Evolutionary conservation across 2,113 vertebrate species (phyloP).

Genomic region (Crypturellus undulatus): DNA sequence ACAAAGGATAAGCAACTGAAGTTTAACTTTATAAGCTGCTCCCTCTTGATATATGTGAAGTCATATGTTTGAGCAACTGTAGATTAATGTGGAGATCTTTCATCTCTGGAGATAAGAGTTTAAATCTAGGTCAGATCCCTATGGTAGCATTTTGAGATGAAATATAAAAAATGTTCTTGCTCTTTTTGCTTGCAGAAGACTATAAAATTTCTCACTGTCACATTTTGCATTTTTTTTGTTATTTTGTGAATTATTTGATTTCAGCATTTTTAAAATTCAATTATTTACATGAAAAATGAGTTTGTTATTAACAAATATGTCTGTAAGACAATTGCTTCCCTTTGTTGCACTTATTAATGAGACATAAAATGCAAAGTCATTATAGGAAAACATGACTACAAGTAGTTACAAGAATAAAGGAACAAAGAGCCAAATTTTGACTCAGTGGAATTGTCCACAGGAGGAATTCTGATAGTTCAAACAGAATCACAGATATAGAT

Average conservation of each 20-base stretch:
- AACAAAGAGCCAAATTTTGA: background rate
- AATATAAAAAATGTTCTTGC: background rate
- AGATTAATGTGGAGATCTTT: slow-evolving; percentile 57
- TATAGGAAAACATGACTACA: background rate
- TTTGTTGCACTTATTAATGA: background rate
- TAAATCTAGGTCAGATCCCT: slow-evolving; percentile 67
- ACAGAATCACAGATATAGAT: background rate
- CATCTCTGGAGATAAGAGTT: slow-evolving; percentile 58
- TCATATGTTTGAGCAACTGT: slow-evolving; percentile 51
- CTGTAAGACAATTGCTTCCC: background rate
- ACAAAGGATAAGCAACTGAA: slow-evolving; percentile 70
- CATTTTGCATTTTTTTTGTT: background rate
- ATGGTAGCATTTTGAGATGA: background rate
- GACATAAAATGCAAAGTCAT: background rate
- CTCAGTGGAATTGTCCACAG: background rate
- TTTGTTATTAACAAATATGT: background rate
- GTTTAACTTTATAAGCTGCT: slow-evolving; percentile 71
- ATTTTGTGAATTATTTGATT: background rate
- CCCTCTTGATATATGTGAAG: slow-evolving; percentile 51
- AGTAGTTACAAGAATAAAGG: background rate
- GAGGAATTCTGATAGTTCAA: background rate
- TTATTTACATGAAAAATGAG: background rate
- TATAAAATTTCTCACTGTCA: background rate
- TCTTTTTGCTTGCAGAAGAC: background rate
- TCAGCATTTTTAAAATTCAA: background rate